These are phyloP conservation scores for Thalassaphorura encarpata DNA, from an alignment of 1,140 invertebrate genomes.

Conservation along the genomic window DNA sequence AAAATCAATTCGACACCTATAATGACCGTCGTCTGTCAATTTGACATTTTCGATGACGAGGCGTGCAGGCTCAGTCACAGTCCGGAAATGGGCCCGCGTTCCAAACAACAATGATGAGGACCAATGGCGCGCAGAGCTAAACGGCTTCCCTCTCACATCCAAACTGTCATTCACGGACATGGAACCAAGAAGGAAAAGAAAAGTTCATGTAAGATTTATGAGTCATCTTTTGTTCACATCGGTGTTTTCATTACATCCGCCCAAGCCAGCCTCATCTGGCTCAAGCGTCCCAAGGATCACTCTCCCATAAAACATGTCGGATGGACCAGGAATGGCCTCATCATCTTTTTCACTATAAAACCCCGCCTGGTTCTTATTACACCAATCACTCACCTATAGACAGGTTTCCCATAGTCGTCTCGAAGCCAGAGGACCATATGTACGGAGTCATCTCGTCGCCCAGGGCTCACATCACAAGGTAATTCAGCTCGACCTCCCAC, in stretches of 20 bases:
- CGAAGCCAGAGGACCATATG: conserved; percentile 86
- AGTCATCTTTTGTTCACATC: conserved; percentile 18
- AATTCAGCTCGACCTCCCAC: conserved; percentile 70
- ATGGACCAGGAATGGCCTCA: no score
- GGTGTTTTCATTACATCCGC: conserved; percentile 20
- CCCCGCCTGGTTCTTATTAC: no score
- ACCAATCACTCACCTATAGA: conserved; percentile 61
- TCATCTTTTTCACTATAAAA: no score
- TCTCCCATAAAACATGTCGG: no score
- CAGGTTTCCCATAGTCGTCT: conserved; percentile 68
- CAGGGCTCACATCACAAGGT: conserved; percentile 68
- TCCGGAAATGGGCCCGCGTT: conserved; percentile 58
- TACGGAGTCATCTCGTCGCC: conserved; percentile 62
- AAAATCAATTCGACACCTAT: conserved; percentile 68
- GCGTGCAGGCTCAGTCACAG: conserved; percentile 43
- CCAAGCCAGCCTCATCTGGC: no score
- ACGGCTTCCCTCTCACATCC: conserved; percentile 62
- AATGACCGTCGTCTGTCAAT: conserved; percentile 56
- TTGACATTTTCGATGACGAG: conserved; percentile 61
- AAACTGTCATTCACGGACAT: conserved; percentile 55
- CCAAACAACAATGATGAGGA: conserved; percentile 68
- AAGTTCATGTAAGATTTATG: conserved; percentile 18
- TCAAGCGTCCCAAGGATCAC: no score
- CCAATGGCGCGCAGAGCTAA: conserved; percentile 62
- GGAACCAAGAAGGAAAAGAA: no score